These are phyloP conservation scores for Dipodomys ordii DNA, from an alignment of 2,113 vertebrate species.

Conservation along the genomic window DNA sequence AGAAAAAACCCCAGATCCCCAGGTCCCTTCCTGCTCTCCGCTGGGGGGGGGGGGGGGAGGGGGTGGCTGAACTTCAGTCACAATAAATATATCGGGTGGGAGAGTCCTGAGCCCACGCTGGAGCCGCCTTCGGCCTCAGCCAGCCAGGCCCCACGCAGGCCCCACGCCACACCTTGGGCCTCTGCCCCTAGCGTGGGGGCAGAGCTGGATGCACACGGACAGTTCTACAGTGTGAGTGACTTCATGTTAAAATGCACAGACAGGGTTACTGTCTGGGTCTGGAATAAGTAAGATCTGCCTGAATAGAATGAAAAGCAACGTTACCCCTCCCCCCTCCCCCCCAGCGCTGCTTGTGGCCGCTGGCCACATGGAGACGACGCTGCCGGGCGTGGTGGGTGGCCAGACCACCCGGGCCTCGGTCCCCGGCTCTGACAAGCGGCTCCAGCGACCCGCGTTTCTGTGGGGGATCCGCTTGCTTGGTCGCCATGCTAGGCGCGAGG, in stretches of 20 bases:
- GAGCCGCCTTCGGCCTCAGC: background rate
- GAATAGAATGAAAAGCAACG: no score
- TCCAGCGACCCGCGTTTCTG: background rate
- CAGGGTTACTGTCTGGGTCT: no score
- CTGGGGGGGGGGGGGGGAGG: background rate
- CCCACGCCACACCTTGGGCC: fast-evolving
- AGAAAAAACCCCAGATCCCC: background rate
- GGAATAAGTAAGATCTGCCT: no score
- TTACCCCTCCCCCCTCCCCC: no score
- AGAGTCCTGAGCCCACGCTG: background rate
- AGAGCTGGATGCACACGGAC: background rate
- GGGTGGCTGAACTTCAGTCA: background rate
- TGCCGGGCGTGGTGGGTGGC: no score
- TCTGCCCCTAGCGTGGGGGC: fast-evolving
- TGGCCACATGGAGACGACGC: no score
- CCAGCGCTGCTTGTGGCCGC: no score
- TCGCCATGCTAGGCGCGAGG: background rate
- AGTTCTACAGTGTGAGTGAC: slow-evolving; percentile 69
- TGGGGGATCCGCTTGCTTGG: slow-evolving; percentile 22
- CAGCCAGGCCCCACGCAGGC: background rate
- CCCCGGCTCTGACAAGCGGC: background rate
- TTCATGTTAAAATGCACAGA: background rate
- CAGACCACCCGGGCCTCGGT: slow-evolving; percentile 10
- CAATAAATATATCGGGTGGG: background rate
- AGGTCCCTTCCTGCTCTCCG: background rate